Base-by-base conservation (phyloP, 1,140 invertebrate species). In the Rhopalosiphum maidis region DNA sequence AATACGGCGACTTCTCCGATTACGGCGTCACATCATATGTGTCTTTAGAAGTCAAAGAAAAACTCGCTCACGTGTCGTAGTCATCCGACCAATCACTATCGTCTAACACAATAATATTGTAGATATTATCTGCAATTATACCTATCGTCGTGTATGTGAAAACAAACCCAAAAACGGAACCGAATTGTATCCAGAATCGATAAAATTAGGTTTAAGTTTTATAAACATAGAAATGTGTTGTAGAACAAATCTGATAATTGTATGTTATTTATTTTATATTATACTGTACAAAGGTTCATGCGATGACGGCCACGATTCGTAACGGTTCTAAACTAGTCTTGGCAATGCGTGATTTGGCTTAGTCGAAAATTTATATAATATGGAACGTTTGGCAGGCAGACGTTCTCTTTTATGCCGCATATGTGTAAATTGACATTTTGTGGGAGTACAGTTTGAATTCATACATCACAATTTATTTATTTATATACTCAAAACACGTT, bases 1-100 rank as follows among this genome's bases (percentile, higher is more conserved):
- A 86, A 86, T 86, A 86, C 37, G 85, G 25, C 23, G 11, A 46
- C 85, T 86, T 46, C 85, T 86, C 85, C 41, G 85, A 23, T 86
- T 86, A 46, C 85, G 25, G 4, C 35, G 77, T 68, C 37, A 86
- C 41, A 11, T 68, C 8, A 9, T 51, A 43, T 30, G 11, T 46
- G 30, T 25, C 23, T 41, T 30, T 30, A 11, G 30, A 85, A 85
- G 83, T 25, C 37, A 15, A 25, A 35, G 18, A 37, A 82, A 82
- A 82, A 35, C 21, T 35, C 35, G n/a, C 35, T 21, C n/a, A 35
- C 77, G 77, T 35, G 35, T 37, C 77, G 21, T 9, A 18, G 6
- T 6, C 35, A 21, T 83, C 77, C 7, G 7, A 8, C 35, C 35
- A 6, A 83, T 35, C 0, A 2, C 77, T 6, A 1, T 25, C 4